Evolutionary conservation across 2,888 invertebrate genomes (phyloP).

Genomic region (Drosophila suboccidentalis): DNA sequence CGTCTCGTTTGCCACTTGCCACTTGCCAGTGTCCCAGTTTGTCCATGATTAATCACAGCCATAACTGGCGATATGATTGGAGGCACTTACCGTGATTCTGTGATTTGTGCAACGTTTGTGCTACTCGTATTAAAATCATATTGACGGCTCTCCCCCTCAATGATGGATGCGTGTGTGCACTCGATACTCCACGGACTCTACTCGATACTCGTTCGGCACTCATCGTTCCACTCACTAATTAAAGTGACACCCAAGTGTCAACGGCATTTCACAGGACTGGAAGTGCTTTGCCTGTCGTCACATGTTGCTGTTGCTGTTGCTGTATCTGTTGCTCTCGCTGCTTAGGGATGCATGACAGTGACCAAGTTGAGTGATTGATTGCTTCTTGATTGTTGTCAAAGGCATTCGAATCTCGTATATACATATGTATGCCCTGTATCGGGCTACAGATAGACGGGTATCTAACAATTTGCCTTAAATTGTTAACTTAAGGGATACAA

Average conservation of each 20-base stretch:
- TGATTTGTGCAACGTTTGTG: constrained; percentile 53
- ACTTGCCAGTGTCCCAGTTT: constrained; percentile 11
- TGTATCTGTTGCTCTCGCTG: constrained; percentile 6
- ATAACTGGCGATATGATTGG: constrained; percentile 51
- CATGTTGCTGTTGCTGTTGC: constrained; percentile 44
- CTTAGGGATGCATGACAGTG: constrained; percentile 28
- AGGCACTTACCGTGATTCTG: constrained; percentile 53
- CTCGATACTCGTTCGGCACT: constrained; percentile 14
- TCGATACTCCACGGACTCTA: neutral
- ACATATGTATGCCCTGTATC: neutral
- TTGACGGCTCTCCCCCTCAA: constrained; percentile 30
- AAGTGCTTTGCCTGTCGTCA: constrained; percentile 37
- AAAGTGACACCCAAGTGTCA: constrained; percentile 62
- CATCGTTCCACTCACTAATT: constrained; percentile 54
- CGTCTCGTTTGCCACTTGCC: neutral
- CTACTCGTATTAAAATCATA: constrained; percentile 54
- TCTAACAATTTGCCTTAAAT: neutral
- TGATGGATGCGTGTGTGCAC: constrained; percentile 48
- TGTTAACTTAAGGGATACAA: neutral
- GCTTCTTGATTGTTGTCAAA: constrained; percentile 64
- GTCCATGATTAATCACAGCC: constrained; percentile 58
- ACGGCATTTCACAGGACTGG: constrained; percentile 42
- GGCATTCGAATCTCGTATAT: constrained; percentile 23
- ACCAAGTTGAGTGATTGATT: constrained; percentile 63
- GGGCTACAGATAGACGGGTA: neutral